These are phyloP conservation scores for Pipistrellus pipistrellus DNA, from an alignment of 2,797 vertebrate genomes.

Conservation along the genomic window DNA sequence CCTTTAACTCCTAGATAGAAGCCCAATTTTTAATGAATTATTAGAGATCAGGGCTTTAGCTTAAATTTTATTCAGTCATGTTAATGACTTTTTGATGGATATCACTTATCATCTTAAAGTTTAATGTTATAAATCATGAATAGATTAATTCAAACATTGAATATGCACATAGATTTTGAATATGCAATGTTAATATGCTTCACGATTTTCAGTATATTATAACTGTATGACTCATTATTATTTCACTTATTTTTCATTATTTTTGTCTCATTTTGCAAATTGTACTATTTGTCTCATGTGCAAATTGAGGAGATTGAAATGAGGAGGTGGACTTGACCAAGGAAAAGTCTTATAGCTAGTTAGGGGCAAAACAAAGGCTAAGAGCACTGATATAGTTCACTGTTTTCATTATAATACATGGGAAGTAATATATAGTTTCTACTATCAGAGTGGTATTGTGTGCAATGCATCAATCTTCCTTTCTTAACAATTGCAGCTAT, in stretches of 20 bases:
- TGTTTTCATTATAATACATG: neutral
- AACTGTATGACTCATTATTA: neutral
- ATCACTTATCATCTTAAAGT: neutral
- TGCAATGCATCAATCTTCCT: neutral
- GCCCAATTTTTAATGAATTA: neutral
- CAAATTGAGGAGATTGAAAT: neutral
- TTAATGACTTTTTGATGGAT: slow-evolving; percentile 5
- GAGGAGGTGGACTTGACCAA: neutral
- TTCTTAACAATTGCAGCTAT: neutral
- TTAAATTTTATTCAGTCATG: slow-evolving; percentile 23
- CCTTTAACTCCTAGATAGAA: slow-evolving; percentile 4
- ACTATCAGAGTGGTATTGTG: neutral
- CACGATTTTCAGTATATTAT: neutral
- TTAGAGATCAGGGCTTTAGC: slow-evolving; percentile 25
- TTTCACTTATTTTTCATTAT: slow-evolving; percentile 33
- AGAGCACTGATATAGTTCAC: neutral
- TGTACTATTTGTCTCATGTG: neutral
- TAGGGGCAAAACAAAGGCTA: neutral
- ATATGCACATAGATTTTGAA: neutral
- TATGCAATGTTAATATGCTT: neutral
- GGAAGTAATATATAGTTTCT: neutral
- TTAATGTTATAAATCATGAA: slow-evolving; percentile 15
- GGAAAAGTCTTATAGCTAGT: neutral
- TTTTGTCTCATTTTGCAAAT: neutral
- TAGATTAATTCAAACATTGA: slow-evolving; percentile 18